Base-by-base conservation (phyloP, 1,140 invertebrate species). In the Marisa cornuarietis region DNA sequence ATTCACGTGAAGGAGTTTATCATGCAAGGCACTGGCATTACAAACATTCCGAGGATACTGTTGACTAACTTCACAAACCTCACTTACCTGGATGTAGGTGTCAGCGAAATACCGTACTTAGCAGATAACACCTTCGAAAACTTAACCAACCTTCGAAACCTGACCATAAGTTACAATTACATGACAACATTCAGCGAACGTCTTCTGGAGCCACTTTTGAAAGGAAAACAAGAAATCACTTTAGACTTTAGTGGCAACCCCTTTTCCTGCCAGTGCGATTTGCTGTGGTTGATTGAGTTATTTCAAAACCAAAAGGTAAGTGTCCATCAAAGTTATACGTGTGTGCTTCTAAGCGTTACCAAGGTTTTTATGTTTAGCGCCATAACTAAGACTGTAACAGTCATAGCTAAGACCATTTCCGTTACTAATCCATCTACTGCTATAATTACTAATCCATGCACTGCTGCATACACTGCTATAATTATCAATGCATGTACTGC, bases 211-310 rank as follows among this genome's bases (percentile, higher is more conserved):
- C 22, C 65, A n/a, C 42, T 71, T 16, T 18, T 81, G 16, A 62
- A 49, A 20, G 51, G 24, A 20, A 71, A 26, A 9, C 54, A 58
- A 11, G 63, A 62, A 22, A 22, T 18, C 4, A 58, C 16, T 10
- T 62, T 81, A 62, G 58, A 73, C 51, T 49, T 81, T 16, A 61
- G 75, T 26, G 31, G 65, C 58, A 81, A 81, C 52, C 74, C 74
- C 18, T 81, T 77, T 22, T 69, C 66, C 5, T 81, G 79, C 69
- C 76, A 66, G 31, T 81, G 79, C 42, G 79, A 76, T 9, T 51
- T 81, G 22, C 54, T 77, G 31, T 81, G 75, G 79, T 73, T 81
- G 24, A 58, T 78, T 6, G n/a, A n/a, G n/a, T n/a, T n/a, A 42
- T 42, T 42, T 42, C 0, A 42, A 42, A 42, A 42, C 2, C 31